Base-by-base conservation (phyloP, 2,113 vertebrate genomes). In the Seriola quinqueradiata region DNA sequence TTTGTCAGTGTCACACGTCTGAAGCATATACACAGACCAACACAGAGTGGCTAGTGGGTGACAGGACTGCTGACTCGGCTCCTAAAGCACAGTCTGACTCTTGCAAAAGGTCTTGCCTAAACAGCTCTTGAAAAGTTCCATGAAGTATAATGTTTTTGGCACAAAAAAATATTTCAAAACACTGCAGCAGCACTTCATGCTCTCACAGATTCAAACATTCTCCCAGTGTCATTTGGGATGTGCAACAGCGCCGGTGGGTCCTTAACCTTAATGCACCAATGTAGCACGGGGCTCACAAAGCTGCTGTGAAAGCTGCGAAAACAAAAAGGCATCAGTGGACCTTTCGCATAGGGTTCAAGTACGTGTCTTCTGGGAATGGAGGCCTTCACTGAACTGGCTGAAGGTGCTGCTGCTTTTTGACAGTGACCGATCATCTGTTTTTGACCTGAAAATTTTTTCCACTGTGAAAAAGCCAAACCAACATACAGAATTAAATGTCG, bases 181-280 rank as follows among this genome's bases (percentile, higher is more conserved):
- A 3, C n/a, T 32, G 17, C 6, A 48, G 63, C 25, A 63, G 69
- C 54, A 75, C 77, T 82, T 73, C 19, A 77, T 40, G 34, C 76
- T 77, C 60, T 40, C 17, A 75, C 79, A 67, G 79, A 48, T 61
- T 54, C 16, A 64, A 90, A 61, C 57, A 61, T 48, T 10, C 40
- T 38, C 28, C 28, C 6, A 0, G 48, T 67, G 66, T 71, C 42
- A 59, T 82, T 58, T 50, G 25, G 52, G 59, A 61, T 46, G 64
- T 59, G 60, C 48, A 55, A 1, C 68, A 38, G 58, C 8, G 50
- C 64, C 46, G 58, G 12, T 69, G 44, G 66, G 72, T 76, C 67
- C 63, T 87, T 83, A 59, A 89, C 83, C 84, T 71, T 23, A 52
- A 52, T 34, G 73, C 52, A 59, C 21, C 34, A 7, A 0, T 55